These are phyloP conservation scores for Atherinomorus stipes DNA, from an alignment of 2,113 vertebrate species.

Conservation along the genomic window DNA sequence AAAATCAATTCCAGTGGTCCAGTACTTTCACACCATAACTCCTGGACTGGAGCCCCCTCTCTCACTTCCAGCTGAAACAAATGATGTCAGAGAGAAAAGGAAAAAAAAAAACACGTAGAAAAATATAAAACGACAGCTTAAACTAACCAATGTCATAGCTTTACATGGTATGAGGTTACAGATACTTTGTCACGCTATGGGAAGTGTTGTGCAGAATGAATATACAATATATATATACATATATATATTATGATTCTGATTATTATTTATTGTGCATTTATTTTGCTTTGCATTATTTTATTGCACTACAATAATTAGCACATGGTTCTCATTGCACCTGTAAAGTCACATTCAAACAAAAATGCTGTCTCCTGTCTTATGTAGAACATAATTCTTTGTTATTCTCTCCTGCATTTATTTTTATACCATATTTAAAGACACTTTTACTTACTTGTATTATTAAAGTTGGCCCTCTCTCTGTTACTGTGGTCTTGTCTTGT, in stretches of 20 bases:
- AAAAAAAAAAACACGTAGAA: constrained; percentile 21
- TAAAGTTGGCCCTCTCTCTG: constrained; percentile 89
- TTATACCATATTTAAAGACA: constrained; percentile 99
- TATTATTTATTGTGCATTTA: constrained; percentile 82
- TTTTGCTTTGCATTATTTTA: constrained; percentile 87
- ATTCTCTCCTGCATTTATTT: constrained; percentile 96
- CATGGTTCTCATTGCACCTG: constrained; percentile 87
- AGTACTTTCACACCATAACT: constrained; percentile 83
- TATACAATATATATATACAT: constrained; percentile 77
- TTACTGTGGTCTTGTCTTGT: constrained; percentile 77
- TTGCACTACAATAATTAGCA: constrained; percentile 90
- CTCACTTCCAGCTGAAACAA: constrained; percentile 84
- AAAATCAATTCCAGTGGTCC: constrained; percentile 75
- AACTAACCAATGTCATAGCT: constrained; percentile 67
- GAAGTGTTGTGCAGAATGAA: constrained; percentile 84
- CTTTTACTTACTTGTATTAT: constrained; percentile 96
- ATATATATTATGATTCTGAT: constrained; percentile 73
- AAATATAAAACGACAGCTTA: constrained; percentile 55
- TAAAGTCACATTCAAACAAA: constrained; percentile 85
- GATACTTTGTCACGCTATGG: constrained; percentile 86
- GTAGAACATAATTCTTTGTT: constrained; percentile 90
- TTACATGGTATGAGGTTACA: constrained; percentile 74
- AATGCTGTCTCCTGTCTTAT: constrained; percentile 78
- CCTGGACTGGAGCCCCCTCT: constrained; percentile 78
- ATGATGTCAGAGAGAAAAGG: constrained; percentile 80